These are phyloP conservation scores for Cecropterus lyciades DNA, from an alignment of 1,140 invertebrate genomes.

Conservation along the genomic window DNA sequence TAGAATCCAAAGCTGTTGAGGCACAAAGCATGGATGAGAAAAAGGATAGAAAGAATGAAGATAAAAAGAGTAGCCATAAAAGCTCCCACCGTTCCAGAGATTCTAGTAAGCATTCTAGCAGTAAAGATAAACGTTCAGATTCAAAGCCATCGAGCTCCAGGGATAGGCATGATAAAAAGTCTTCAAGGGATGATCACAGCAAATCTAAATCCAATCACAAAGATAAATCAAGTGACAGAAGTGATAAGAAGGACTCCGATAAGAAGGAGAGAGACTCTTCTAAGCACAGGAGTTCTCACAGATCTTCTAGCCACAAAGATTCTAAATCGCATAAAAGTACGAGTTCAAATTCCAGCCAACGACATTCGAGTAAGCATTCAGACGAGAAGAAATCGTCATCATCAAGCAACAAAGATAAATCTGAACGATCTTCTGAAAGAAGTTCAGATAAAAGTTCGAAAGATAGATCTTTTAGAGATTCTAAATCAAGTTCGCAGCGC, in stretches of 20 bases:
- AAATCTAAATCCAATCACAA: constrained; percentile 76
- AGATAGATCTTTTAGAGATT: constrained; percentile 72
- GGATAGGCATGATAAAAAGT: constrained; percentile 69
- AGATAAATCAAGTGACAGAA: constrained; percentile 71
- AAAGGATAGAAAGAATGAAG: constrained; percentile 62
- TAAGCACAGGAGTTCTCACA: constrained; percentile 70
- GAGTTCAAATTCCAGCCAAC: constrained; percentile 71
- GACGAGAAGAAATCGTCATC: constrained; percentile 66
- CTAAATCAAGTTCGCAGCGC: constrained; percentile 64
- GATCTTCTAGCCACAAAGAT: constrained; percentile 68
- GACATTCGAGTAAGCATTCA: constrained; percentile 70
- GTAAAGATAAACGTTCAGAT: constrained; percentile 78
- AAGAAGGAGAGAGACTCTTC: constrained; percentile 76
- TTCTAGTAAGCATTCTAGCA: constrained; percentile 68
- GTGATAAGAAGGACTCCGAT: constrained; percentile 59
- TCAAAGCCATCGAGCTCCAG: constrained; percentile 74
- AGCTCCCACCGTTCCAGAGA: constrained; percentile 75
- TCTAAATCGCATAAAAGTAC: constrained; percentile 75
- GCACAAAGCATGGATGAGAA: constrained; percentile 67
- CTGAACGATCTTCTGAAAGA: constrained; percentile 48
- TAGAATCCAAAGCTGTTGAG: constrained; percentile 56
- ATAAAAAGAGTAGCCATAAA: constrained; percentile 70
- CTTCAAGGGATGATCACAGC: constrained; percentile 66
- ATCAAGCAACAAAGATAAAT: constrained; percentile 63
- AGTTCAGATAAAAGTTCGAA: constrained; percentile 70